phyloP scores from a whole-genome alignment of 2,888 invertebrate species.

The Dicyrtoma fusca region DNA sequence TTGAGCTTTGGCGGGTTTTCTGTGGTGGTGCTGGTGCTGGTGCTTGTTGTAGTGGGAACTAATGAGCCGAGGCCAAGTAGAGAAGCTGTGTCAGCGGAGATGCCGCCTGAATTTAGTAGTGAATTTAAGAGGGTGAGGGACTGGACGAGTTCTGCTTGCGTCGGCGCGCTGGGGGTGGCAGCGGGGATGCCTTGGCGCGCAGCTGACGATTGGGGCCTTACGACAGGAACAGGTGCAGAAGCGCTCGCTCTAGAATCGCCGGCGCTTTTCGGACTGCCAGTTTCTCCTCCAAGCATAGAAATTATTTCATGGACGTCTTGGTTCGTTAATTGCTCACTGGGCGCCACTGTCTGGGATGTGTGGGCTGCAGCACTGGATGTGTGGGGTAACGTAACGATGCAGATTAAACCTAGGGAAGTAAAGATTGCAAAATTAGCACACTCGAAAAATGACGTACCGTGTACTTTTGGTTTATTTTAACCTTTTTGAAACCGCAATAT shows the following conservation, averaged over 20 bases:
- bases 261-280: no score
- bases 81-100: slow-evolving; percentile 36
- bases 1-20: slow-evolving; percentile 1
- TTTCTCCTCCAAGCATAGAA: slow-evolving; percentile 4
- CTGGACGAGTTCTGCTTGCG: slow-evolving; percentile 45
- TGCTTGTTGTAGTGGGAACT: neutral
- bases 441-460: no score
- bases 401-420: no score
- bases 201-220: neutral
- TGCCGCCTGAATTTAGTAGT: slow-evolving; percentile 39
- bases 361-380: no score
- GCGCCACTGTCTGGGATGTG: slow-evolving; percentile 60
- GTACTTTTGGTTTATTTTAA: no score
- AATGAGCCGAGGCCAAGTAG: slow-evolving; percentile 4
- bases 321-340: slow-evolving; percentile 22
- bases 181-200: neutral
- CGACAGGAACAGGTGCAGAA: neutral
- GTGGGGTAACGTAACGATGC: no score
- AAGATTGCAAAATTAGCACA: no score
- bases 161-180: slow-evolving; percentile 21
- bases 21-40: slow-evolving; percentile 16
- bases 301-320: slow-evolving; percentile 26
- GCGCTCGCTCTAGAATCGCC: neutral
- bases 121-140: slow-evolving; percentile 48
- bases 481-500: no score